Percentiles rank a stretch among this genome's conserved stretches.
Conservation (phyloP, 1,140 invertebrate species). For the Pemphigus obesinymphae region DNA sequence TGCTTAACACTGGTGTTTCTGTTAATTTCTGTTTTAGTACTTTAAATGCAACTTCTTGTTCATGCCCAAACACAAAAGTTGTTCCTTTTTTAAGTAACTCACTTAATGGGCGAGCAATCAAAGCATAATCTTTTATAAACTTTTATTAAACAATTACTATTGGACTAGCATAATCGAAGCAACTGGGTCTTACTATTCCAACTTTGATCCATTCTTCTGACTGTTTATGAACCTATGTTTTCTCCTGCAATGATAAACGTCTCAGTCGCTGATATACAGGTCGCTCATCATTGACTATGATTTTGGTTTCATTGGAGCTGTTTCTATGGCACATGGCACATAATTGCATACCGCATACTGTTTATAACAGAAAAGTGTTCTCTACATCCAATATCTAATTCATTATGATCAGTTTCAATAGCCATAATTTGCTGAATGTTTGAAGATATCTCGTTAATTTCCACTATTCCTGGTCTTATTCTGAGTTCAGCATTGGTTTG, state of each 20-base stretch:
- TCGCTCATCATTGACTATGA: background rate
- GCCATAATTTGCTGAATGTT: background rate
- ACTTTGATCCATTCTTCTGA: background rate
- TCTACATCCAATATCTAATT: background rate
- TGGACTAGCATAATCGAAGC: background rate
- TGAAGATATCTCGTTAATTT: background rate
- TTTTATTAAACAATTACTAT: conserved; percentile 45
- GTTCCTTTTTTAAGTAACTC: background rate
- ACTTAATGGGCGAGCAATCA: conserved; percentile 45
- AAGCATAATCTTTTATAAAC: conserved; percentile 48
- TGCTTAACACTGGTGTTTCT: conserved; percentile 48
- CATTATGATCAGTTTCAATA: background rate
- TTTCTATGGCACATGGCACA: background rate
- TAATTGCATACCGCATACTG: background rate
- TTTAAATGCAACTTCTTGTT: conserved; percentile 21
- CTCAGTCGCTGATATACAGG: background rate
- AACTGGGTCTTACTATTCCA: background rate
- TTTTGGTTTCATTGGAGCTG: background rate
- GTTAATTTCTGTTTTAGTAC: conserved; percentile 46
- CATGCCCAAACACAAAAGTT: background rate
- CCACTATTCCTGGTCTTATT: background rate
- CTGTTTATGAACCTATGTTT: background rate
- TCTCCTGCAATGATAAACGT: background rate
- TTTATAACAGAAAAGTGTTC: background rate
- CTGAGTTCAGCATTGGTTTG: background rate